Base-by-base conservation (phyloP, 2,888 invertebrate genomes). In the Alloplasta piceator region DNA sequence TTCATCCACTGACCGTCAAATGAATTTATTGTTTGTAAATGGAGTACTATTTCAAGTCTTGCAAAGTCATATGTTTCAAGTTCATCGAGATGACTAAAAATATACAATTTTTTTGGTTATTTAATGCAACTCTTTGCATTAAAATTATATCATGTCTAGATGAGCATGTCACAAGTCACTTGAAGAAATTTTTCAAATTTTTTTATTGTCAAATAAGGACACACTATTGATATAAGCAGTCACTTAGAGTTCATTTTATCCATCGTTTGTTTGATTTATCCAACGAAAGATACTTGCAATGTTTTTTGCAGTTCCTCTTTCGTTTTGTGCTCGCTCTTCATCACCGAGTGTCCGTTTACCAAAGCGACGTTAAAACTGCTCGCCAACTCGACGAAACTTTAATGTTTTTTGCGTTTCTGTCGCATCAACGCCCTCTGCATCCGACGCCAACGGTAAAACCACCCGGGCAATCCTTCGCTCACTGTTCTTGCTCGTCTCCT, bases 361-460 rank as follows among this genome's bases (percentile, higher is more conserved):
- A 60, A 58, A 73, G 16, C 55, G 68, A 79, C 50, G 58, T 38
- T 26, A 6, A 52, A 75, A 71, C 56, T 60, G 16, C 39, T 41
- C 16, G 70, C 58, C 16, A 64, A 46, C 72, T 67, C 55, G n/a
- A 58, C 68, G 50, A 60, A 66, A 67, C 73, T 36, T 10, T 38
- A 48, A 58, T 55, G 38, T 74, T 66, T 61, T 58, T 60, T 55
- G 14, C 61, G n/a, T 36, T 26, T 26, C 48, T 46, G 39, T 38
- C 48, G 46, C 46, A 60, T 80, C 52, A 60, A 71, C 71, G 71
- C 66, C 56, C 41, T 41, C 50, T 50, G 16, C 71, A 61, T 41
- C 26, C 14, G 43, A 16, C 50, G 46, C 55, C 46, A n/a, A 56
- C 60, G 67, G 55, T 67, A 46, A 41, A 73, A 67, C 61, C n/a